These are phyloP conservation scores for Lonchura striata DNA, from an alignment of 2,113 vertebrate genomes.

Conservation along the genomic window DNA sequence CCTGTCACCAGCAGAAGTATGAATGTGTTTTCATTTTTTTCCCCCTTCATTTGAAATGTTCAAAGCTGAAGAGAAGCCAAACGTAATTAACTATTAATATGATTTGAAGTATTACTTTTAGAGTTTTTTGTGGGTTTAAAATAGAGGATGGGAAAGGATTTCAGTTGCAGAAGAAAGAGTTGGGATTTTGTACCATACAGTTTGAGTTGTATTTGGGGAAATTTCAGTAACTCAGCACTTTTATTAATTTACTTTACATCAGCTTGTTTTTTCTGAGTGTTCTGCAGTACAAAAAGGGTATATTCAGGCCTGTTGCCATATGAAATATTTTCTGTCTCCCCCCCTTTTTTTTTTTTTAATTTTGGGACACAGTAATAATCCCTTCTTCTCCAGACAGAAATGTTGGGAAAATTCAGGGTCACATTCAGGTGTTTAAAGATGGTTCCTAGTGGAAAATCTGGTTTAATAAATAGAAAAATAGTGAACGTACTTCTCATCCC, in stretches of 20 bases:
- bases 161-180: background rate
- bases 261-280: background rate
- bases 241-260: background rate
- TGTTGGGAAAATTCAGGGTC: background rate
- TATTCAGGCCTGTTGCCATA: background rate
- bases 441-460: background rate
- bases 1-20: background rate
- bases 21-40: slow-evolving; percentile 15
- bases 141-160: background rate
- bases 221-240: background rate
- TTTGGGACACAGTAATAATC: accelerated
- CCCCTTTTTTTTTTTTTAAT: accelerated
- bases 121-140: background rate
- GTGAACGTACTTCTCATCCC: background rate
- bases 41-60: background rate
- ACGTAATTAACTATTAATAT: slow-evolving; percentile 29
- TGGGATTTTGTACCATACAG: accelerated
- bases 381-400: background rate
- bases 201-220: background rate
- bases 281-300: background rate
- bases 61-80: background rate
- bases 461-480: background rate
- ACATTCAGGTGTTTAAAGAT: accelerated
- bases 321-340: background rate
- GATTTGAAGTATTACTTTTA: slow-evolving; percentile 15